phyloP scores from a whole-genome alignment of 2,888 invertebrate species.

The Oxycera nigricornis region DNA sequence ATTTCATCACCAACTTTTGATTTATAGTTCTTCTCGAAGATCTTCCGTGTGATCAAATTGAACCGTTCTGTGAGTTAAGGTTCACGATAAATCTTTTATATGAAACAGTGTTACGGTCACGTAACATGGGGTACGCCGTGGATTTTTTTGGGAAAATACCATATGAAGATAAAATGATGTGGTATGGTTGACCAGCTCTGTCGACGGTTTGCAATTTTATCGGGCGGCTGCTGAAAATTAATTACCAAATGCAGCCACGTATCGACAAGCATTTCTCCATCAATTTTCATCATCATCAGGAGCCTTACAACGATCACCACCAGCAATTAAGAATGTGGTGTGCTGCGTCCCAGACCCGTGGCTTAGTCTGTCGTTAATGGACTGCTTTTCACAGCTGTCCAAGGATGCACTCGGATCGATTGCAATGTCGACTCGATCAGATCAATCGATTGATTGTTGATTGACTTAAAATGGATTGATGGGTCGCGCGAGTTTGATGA shows the following conservation, averaged over 20 bases:
- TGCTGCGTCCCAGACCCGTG: slow-evolving; percentile 19
- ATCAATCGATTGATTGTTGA: slow-evolving; percentile 33
- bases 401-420: slow-evolving; percentile 15
- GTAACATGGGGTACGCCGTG: background rate
- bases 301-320: slow-evolving; percentile 9
- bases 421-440: slow-evolving; percentile 29
- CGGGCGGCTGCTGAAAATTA: slow-evolving; percentile 32
- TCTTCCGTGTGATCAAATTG: background rate
- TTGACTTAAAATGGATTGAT: slow-evolving; percentile 39
- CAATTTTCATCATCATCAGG: slow-evolving; percentile 42
- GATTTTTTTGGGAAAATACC: background rate
- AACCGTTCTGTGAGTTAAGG: background rate
- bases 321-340: slow-evolving; percentile 32
- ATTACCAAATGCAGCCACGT: slow-evolving; percentile 33
- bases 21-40: background rate
- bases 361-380: background rate
- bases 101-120: background rate
- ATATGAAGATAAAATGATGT: no score
- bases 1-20: background rate
- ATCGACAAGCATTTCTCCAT: slow-evolving; percentile 29
- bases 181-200: slow-evolving; percentile 34
- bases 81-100: background rate
- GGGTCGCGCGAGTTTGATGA: slow-evolving; percentile 39
- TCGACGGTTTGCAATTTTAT: background rate
- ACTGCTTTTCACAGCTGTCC: background rate